These are phyloP conservation scores for Drosophila pandora DNA, from an alignment of 1,140 invertebrate genomes.

Conservation along the genomic window DNA sequence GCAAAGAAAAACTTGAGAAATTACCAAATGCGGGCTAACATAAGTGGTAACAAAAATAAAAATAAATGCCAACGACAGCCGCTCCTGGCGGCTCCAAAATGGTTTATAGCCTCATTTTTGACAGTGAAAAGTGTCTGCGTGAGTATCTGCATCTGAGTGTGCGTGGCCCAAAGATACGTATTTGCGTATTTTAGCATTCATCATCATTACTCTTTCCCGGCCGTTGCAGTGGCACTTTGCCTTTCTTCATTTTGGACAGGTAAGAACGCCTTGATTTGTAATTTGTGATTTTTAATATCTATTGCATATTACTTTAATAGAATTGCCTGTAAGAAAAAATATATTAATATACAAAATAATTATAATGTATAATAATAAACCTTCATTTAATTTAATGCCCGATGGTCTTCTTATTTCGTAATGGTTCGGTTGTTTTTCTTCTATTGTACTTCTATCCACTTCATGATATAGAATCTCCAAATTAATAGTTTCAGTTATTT, in stretches of 20 bases:
- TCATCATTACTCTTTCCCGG: slow-evolving; percentile 74
- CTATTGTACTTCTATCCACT: too few relatives aligned
- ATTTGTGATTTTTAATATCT: not conserved
- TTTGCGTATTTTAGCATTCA: slow-evolving; percentile 80
- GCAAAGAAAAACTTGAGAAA: slow-evolving; percentile 42
- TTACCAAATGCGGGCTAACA: slow-evolving; percentile 41
- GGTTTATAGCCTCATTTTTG: slow-evolving; percentile 71
- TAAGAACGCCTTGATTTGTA: not conserved
- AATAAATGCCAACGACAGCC: slow-evolving; percentile 40
- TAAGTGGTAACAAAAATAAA: slow-evolving; percentile 54
- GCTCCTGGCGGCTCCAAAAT: slow-evolving; percentile 45
- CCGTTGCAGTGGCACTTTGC: slow-evolving; percentile 57
- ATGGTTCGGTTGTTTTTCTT: too few relatives aligned
- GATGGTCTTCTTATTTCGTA: too few relatives aligned
- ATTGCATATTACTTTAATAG: not conserved
- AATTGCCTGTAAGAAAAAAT: too few relatives aligned
- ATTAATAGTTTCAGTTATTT: too few relatives aligned
- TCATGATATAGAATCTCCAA: too few relatives aligned
- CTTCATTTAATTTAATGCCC: too few relatives aligned
- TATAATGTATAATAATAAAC: too few relatives aligned
- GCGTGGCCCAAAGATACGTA: slow-evolving; percentile 70
- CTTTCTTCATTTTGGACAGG: slow-evolving; percentile 30
- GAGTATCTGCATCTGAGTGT: slow-evolving; percentile 17
- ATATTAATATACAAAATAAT: too few relatives aligned
- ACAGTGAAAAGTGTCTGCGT: slow-evolving; percentile 75